Evolutionary conservation across 2,888 invertebrate genomes (phyloP), one percentile per base, ranked within the genome.

Genomic region (Eurois occulta): DNA sequence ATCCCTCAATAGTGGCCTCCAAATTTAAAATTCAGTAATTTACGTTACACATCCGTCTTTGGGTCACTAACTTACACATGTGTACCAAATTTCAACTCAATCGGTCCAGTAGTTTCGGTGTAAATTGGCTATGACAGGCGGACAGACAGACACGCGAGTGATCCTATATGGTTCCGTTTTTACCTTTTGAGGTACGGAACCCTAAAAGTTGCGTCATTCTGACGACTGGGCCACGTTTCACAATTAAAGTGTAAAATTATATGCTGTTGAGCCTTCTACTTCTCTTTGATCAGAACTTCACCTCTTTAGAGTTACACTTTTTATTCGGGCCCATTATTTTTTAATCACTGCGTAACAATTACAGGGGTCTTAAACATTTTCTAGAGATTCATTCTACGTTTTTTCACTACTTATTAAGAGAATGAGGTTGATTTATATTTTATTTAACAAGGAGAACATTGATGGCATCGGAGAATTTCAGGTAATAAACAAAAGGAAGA

Each of bases 401-500:
- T 21, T 71, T 78, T 67, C 66, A 71, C 46, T 32, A 74, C 35
- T 66, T 81, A 46, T 46, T 55, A 65, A 84, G 65, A 75, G 80
- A 78, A 81, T 84, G 87, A 87, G 85, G 81, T 78, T 83, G 86
- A 86, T 87, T 85, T 87, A 86, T 89, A 87, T 89, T 87, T 88
- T 89, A 88, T 87, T 80, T 86, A 79, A 83, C 76, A 85, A 75
- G 78, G 77, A 86, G 82, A 83, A 87, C 88, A 85, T 90, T 88
- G 90, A 90, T 88, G 88, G 85, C 85, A 88, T 90, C 77, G 81
- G 87, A 87, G 88, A 86, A 89, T 90, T 91, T 90, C 87, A 88
- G 79, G 87, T 86, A 88, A 78, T 86, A 89, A 90, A 90, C 87
- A 91, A 91, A 91, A 89, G 86, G 87, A 90, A 91, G 90, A 93